Evolutionary conservation across 2,113 vertebrate species (phyloP), one percentile per base, ranked within the genome.

Genomic region (Smithornis capensis): DNA sequence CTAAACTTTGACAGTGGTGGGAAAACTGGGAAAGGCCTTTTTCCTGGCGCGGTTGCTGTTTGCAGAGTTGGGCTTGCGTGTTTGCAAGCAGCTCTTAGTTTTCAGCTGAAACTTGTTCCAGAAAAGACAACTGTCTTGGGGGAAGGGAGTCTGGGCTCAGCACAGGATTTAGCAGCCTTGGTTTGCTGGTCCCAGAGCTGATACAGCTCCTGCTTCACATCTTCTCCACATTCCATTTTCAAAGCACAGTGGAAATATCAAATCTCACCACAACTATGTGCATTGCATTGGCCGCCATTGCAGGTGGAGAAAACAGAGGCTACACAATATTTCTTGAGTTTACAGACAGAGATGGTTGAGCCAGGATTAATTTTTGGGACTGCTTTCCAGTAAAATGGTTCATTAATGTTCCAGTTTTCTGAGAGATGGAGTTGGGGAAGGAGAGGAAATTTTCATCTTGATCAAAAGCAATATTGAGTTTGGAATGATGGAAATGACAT

Each of bases 81-180:
- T 96, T 95, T 96, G 95, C 88, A 95, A 96, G 90, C 90, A 97
- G 89, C 87, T 75, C 93, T 94, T 90, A 78, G 76, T 93, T 85
- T 94, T 96, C 91, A 92, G 70, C 76, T 90, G 90, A 92, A 94
- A 92, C 92, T 95, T 96, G 92, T 96, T 96, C 95, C 95, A 96
- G 94, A 57, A 96, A 96, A 96, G 94, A 94, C 94, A 92, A 88
- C 73, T 94, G 90, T 90, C 95, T 90, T 88, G 86, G 85, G 90
- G 90, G 86, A 94, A 59, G 94, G 92, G 90, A 92, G 85, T 44
- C 64, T 90, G 92, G 56, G 76, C 88, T 90, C 68, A 78, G 69
- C 77, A 44, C 44, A 89, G 88, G 90, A 92, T 97, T 95, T 92
- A 93, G 73, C 88, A 92, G 92, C 62, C 90, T 92, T 0, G 0